Evolutionary conservation across 2,797 vertebrate genomes (phyloP).

Genomic region (Periophthalmus magnuspinnatus): DNA sequence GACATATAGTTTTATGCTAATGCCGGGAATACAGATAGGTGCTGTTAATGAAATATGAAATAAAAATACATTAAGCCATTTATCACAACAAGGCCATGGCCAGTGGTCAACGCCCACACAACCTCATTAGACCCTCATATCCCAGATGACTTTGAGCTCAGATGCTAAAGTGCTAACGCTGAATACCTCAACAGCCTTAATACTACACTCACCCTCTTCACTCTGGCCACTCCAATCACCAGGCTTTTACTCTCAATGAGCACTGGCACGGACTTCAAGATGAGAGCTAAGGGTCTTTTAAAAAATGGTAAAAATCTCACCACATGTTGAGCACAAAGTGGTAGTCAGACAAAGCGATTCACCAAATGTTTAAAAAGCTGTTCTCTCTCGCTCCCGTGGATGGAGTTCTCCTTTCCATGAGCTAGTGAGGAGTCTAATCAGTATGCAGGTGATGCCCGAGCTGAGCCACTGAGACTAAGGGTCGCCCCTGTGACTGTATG

Average conservation of each 20-base stretch:
- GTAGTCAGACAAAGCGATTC: slow-evolving; percentile 25
- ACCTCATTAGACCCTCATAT: slow-evolving; percentile 21
- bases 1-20: no score
- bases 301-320: slow-evolving; percentile 31
- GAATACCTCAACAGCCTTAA: slow-evolving; percentile 53
- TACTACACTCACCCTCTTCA: slow-evolving; percentile 39
- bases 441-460: slow-evolving; percentile 58
- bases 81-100: background rate
- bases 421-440: slow-evolving; percentile 49
- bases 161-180: slow-evolving; percentile 44
- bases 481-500: slow-evolving; percentile 4
- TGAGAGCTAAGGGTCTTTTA: slow-evolving; percentile 28
- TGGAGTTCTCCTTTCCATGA: slow-evolving; percentile 37
- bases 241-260: slow-evolving; percentile 59
- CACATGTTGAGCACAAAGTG: slow-evolving; percentile 21
- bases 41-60: no score
- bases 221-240: slow-evolving; percentile 62
- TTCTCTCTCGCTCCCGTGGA: slow-evolving; percentile 34
- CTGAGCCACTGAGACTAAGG: slow-evolving; percentile 27
- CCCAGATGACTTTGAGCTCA: slow-evolving; percentile 40
- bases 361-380: slow-evolving; percentile 29
- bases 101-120: background rate
- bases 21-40: no score
- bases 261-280: slow-evolving; percentile 33
- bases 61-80: background rate